These are phyloP conservation scores for Rhineura floridana DNA, from an alignment of 2,113 vertebrate species.

Conservation along the genomic window DNA sequence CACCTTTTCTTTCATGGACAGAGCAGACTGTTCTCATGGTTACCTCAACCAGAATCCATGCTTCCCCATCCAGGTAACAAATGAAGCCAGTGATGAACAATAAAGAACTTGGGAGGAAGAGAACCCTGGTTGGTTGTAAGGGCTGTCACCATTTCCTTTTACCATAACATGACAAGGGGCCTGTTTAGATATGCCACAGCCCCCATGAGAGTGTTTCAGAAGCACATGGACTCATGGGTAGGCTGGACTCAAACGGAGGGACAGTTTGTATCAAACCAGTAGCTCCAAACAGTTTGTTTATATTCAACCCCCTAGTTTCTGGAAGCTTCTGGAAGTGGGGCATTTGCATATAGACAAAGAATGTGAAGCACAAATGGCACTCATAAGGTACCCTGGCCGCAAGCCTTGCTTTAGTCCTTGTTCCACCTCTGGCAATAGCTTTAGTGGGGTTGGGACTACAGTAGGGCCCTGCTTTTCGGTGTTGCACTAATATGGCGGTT, in stretches of 20 bases:
- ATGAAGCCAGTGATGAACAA: background rate
- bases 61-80: constrained; percentile 78
- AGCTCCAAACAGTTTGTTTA: background rate
- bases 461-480: too few species aligned
- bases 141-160: background rate
- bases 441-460: too few species aligned
- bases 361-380: too few species aligned
- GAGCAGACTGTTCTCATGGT: constrained; percentile 75
- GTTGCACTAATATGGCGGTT: too few species aligned
- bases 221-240: background rate
- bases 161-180: background rate
- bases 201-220: background rate
- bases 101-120: background rate
- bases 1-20: constrained; percentile 72
- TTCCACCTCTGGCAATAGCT: too few species aligned
- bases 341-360: background rate
- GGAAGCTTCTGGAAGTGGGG: background rate
- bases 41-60: constrained; percentile 77
- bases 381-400: too few species aligned
- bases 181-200: background rate
- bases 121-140: background rate
- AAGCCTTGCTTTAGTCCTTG: too few species aligned
- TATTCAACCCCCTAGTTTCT: background rate
- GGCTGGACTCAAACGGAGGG: background rate
- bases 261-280: too few species aligned